A percentile compares a stretch with the other conserved stretches of the same genome.
Conservation (phyloP, 2,888 invertebrate genomes). For the Oxytorus armatus region DNA sequence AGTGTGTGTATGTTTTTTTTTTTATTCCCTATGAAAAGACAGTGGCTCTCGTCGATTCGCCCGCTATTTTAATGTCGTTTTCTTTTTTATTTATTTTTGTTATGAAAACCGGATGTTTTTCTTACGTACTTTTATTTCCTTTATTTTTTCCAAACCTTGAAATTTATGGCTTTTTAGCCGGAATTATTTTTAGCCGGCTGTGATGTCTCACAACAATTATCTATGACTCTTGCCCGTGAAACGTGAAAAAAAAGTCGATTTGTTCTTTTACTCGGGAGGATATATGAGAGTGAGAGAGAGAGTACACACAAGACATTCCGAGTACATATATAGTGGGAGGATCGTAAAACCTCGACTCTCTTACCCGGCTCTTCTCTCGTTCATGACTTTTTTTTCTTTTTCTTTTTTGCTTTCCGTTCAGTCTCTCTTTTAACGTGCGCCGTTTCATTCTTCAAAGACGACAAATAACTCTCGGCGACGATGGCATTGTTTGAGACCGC, state of each 20-base stretch:
- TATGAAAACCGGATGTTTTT: too few relatives aligned
- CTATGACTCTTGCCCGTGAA: too few relatives aligned
- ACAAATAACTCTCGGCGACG: slow-evolving; percentile 57
- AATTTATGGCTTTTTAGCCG: too few relatives aligned
- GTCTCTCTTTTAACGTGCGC: slow-evolving; percentile 2
- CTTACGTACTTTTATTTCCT: too few relatives aligned
- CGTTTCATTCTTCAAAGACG: slow-evolving; percentile 44
- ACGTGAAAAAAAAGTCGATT: too few relatives aligned
- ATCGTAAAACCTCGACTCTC: slow-evolving; percentile 40
- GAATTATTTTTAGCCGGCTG: too few relatives aligned
- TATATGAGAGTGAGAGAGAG: too few relatives aligned
- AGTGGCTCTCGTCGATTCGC: slow-evolving; percentile 29
- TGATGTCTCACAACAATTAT: too few relatives aligned
- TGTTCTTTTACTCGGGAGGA: too few relatives aligned
- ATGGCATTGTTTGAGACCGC: slow-evolving; percentile 55
- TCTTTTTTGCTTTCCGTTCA: neutral
- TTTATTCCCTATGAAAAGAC: slow-evolving; percentile 14
- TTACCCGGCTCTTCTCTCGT: slow-evolving; percentile 3
- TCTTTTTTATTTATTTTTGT: slow-evolving; percentile 1
- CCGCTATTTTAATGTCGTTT: neutral
- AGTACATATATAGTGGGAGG: slow-evolving; percentile 27
- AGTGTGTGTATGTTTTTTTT: too few relatives aligned
- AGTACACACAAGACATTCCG: too few relatives aligned
- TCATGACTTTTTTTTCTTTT: slow-evolving; percentile 15
- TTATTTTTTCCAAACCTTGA: too few relatives aligned